Evolutionary conservation across 2,797 vertebrate species (phyloP).

Genomic region (Eidolon dupreanum): DNA sequence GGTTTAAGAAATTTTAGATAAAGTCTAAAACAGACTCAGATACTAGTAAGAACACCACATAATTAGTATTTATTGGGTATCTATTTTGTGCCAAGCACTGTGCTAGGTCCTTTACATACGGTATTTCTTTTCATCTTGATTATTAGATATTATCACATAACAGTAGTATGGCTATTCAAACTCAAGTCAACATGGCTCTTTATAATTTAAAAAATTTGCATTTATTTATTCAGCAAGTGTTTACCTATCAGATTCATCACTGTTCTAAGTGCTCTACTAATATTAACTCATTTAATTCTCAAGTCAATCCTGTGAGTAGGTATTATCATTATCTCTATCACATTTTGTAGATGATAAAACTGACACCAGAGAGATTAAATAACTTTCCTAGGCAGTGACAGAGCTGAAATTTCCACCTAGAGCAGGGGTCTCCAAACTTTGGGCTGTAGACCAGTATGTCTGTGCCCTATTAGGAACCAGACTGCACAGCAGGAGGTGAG

Average conservation of each 20-base stretch:
- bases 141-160: background rate
- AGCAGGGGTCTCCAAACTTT: no score
- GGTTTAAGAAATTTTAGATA: slow-evolving; percentile 18
- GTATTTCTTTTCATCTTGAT: background rate
- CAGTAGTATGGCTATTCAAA: background rate
- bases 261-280: background rate
- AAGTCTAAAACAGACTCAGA: background rate
- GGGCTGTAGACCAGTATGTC: no score
- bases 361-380: background rate
- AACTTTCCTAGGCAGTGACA: background rate
- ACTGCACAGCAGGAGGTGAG: no score
- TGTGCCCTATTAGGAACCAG: no score
- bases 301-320: background rate
- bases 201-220: background rate
- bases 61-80: background rate
- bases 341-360: background rate
- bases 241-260: slow-evolving; percentile 10
- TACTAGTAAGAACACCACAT: background rate
- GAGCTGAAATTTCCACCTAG: background rate
- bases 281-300: background rate
- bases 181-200: background rate
- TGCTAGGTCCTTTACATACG: background rate
- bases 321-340: background rate
- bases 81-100: background rate
- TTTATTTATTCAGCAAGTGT: background rate